These are phyloP conservation scores for Odobenus rosmarus DNA, from an alignment of 2,113 vertebrate species.

Conservation along the genomic window DNA sequence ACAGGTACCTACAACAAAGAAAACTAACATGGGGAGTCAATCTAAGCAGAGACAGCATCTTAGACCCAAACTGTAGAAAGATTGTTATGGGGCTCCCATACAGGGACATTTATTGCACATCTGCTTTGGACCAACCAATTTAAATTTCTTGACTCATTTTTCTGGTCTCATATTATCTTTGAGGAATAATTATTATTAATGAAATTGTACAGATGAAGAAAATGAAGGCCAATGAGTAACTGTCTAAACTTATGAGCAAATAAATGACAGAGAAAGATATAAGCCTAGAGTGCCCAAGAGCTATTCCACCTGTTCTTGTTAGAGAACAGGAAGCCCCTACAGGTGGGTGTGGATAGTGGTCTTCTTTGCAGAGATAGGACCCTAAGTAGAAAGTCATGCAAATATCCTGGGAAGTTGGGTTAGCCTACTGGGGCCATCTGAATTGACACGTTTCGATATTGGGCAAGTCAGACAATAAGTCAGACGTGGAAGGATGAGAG, in stretches of 20 bases:
- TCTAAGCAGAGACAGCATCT: not conserved
- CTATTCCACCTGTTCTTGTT: not conserved
- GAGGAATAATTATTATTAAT: constrained; percentile 14
- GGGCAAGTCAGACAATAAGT: not conserved
- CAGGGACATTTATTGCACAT: not conserved
- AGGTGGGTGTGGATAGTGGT: not conserved
- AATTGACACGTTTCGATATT: not conserved
- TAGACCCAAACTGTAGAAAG: not conserved
- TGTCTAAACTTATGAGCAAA: constrained; percentile 5
- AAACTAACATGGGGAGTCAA: not conserved
- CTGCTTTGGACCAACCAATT: not conserved
- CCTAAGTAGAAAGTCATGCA: not conserved
- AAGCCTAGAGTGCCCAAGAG: not conserved
- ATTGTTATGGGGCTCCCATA: not conserved
- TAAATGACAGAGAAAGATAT: not conserved
- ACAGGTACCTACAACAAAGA: not conserved
- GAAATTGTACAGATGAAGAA: not conserved
- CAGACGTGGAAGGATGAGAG: not conserved
- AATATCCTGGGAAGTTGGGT: not conserved
- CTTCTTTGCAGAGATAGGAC: not conserved
- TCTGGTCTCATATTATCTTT: not conserved
- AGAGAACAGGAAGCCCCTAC: not conserved
- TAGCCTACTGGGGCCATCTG: not conserved
- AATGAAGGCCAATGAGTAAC: not conserved
- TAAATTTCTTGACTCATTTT: constrained; percentile 6